Conservation (phyloP, 37 sponge, comb jelly and placozoan species). For the Beroe ovata region DNA sequence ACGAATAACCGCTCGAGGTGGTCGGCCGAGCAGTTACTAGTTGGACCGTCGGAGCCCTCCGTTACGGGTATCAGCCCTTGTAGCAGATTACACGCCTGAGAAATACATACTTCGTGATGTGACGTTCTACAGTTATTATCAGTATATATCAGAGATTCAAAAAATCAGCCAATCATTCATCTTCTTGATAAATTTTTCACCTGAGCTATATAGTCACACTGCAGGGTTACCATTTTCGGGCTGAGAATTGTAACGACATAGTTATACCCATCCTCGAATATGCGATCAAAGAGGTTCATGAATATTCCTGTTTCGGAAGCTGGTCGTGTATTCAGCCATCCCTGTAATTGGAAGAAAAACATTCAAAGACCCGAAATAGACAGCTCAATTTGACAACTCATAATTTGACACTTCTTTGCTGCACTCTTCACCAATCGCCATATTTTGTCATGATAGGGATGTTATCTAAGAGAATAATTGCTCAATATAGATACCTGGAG, state of each 20-base stretch:
- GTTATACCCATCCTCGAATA: slow-evolving; percentile 67
- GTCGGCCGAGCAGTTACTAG: slow-evolving; percentile 66
- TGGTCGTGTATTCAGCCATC: slow-evolving; percentile 67
- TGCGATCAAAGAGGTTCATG: slow-evolving; percentile 41
- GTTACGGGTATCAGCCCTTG: slow-evolving; percentile 53
- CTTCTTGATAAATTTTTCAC: background rate
- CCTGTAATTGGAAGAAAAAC: too few relatives aligned
- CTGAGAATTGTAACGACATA: slow-evolving; percentile 11
- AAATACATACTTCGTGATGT: too few relatives aligned
- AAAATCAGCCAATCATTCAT: background rate
- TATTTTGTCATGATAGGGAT: too few relatives aligned
- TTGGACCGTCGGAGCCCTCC: slow-evolving; percentile 50
- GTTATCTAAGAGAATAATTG: too few relatives aligned
- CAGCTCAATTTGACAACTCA: too few relatives aligned
- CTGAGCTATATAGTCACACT: slow-evolving; percentile 70
- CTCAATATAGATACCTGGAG: slow-evolving; percentile 74
- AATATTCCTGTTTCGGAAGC: slow-evolving; percentile 27
- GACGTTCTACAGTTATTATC: too few relatives aligned
- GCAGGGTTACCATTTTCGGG: slow-evolving; percentile 68
- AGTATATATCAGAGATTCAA: background rate
- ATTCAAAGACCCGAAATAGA: too few relatives aligned
- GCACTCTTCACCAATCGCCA: too few relatives aligned
- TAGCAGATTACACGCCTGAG: slow-evolving; percentile 49
- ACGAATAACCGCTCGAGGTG: slow-evolving; percentile 84
- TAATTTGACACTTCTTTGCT: too few relatives aligned